Base-by-base conservation (phyloP, 2,888 invertebrate species). In the Siphlonurus alternatus region DNA sequence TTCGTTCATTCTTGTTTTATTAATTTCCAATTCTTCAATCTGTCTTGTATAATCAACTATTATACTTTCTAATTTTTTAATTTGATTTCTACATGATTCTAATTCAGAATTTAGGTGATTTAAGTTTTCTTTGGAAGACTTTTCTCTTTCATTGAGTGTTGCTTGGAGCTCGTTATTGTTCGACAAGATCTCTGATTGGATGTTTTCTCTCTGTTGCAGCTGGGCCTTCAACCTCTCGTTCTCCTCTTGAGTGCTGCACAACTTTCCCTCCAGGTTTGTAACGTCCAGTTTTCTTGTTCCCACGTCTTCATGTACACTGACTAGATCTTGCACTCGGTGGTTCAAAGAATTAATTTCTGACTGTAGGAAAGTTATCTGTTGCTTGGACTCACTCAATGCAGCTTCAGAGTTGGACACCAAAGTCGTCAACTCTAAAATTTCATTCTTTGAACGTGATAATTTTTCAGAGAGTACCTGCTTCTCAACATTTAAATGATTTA, bases 71-170 rank as follows among this genome's bases (percentile, higher is more conserved):
- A 38, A 38, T 38, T 38, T 38, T 38, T 38, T 5, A 38, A 38
- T 38, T 10, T 38, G 38, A 15, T 38, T 38, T 38, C 38, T 38
- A 15, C 38, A 38, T 38, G 38, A 38, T 38, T 38, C 38, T 15
- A 38, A 38, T 38, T 38, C 38, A 38, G 38, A 5, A 38, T 38
- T 38, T 38, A 38, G 15, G 15, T 38, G 53, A 7, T 64, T 61
- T 22, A 64, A 56, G n/a, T 64, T 54, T 23, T 19, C 25, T 61
- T 64, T 61, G n/a, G 61, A 23, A 22, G 53, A 61, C 7, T 61
- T 59, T 19, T 59, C 63, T 20, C 62, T 66, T 60, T 65, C 61
- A 59, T 59, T 59, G 23, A 63, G 51, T 25, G 59, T 25, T 23
- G 25, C 23, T 18, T 63, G 25, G 1, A 63, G 38, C 38, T 63